Evolutionary conservation across 2,797 vertebrate genomes (phyloP).

Genomic region (Anas capensis): DNA sequence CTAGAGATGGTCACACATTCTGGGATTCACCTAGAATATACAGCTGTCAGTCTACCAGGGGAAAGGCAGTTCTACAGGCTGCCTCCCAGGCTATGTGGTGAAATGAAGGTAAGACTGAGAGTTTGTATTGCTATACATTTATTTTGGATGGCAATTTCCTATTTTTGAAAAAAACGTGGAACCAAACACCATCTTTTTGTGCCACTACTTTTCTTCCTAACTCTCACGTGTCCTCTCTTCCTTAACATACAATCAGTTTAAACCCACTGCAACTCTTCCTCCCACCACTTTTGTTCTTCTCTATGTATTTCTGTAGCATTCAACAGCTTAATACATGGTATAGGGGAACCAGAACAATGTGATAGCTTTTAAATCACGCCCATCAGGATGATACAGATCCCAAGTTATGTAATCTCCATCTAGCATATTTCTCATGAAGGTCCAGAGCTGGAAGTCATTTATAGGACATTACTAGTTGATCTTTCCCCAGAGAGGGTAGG

Average conservation of each 20-base stretch:
- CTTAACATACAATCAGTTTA: neutral
- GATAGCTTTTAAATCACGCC: neutral
- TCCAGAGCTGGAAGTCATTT: neutral
- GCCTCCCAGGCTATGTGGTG: neutral
- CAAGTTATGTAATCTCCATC: neutral
- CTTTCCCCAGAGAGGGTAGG: neutral
- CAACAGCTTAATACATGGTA: neutral
- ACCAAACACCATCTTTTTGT: neutral
- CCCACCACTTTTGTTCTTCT: neutral
- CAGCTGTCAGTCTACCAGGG: neutral
- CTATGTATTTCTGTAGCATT: neutral
- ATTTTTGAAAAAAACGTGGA: neutral
- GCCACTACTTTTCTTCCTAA: neutral
- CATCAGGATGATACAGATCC: neutral
- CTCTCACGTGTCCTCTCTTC: neutral
- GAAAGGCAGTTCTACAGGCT: neutral
- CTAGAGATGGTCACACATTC: neutral
- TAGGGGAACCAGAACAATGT: rapidly evolving
- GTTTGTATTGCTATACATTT: neutral
- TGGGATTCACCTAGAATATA: neutral
- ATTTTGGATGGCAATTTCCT: no score
- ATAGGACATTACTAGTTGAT: neutral
- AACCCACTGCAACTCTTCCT: neutral
- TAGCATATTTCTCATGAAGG: neutral
- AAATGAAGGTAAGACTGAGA: neutral